Evolutionary conservation across 2,113 vertebrate genomes (phyloP), one percentile per base, ranked within the genome.

Genomic region (Pelecanus crispus): DNA sequence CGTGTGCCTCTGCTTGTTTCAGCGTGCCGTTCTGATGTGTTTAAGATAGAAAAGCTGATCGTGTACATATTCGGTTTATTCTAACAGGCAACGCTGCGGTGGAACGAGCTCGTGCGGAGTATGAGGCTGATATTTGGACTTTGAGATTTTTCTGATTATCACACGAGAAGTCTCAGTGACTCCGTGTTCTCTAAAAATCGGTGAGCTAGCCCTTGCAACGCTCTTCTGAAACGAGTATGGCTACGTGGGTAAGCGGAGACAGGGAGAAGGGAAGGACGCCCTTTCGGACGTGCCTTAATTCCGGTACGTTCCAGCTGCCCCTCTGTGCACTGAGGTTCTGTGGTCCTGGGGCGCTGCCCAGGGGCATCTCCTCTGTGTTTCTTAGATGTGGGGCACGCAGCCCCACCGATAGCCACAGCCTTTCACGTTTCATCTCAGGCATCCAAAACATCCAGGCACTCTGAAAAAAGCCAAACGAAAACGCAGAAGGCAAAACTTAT

Each of bases 41-140:
- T 3, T 6, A 2, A 11, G 56, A 3, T 44, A 12, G 72, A 19
- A 56, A 9, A 13, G 19, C 34, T 17, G 70, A 3, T 14, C 6
- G 0, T 0, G 6, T 4, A 3, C 0, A 0, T 2, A 4, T 14
- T 3, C 4, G 1, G 47, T 7, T 10, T 3, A 0, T 13, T 22
- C 75, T 11, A 6, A 5, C 3, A 5, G 71, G 61, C 79, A 34
- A 6, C 3, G 5, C 36, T 32, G 65, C 6, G 1, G 5, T 6
- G 70, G 70, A 16, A 26, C 3, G 83, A 44, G 56, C 50, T 21
- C 1, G 45, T 20, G 0, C 1, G 3, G 28, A 6, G 28, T 0
- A 3, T 4, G 13, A 59, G 36, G 25, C 20, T 65, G 53, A 1
- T 9, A 0, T 8, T 5, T 40, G 81, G 53, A 5, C 34, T 29